Evolutionary conservation across 2,113 vertebrate genomes (phyloP).

Genomic region (Setophaga coronata): DNA sequence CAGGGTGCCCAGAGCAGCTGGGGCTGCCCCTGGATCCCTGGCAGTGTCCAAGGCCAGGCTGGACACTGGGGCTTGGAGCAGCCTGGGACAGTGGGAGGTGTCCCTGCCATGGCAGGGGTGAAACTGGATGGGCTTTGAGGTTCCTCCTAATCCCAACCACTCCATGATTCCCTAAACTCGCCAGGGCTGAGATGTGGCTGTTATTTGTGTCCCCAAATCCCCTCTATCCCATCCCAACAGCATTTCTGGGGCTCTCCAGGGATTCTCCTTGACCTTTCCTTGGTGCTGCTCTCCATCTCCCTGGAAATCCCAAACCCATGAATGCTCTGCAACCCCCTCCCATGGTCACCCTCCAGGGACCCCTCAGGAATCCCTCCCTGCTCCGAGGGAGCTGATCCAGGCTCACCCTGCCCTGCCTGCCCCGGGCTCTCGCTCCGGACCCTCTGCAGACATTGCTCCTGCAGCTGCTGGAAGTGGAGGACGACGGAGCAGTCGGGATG

Average conservation of each 20-base stretch:
- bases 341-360: not conserved
- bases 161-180: rapidly evolving
- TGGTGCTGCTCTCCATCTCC: rapidly evolving
- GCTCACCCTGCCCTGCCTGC: not conserved
- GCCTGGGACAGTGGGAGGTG: rapidly evolving
- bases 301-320: not conserved
- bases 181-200: not conserved
- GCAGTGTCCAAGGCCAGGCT: rapidly evolving
- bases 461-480: conserved; percentile 12
- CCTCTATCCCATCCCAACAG: not conserved
- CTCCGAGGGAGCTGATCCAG: rapidly evolving
- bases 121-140: rapidly evolving
- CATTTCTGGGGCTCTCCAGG: not conserved
- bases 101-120: not conserved
- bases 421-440: not conserved
- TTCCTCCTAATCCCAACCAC: not conserved
- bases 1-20: not conserved
- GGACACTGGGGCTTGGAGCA: rapidly evolving
- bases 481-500: not conserved
- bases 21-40: not conserved
- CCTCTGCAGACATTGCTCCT: conserved; percentile 19
- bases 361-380: not conserved
- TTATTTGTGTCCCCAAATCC: not conserved
- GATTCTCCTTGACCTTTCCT: not conserved
- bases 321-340: rapidly evolving